These are phyloP conservation scores for Coccyzus lansbergi DNA, from an alignment of 2,797 vertebrate species.

Conservation along the genomic window DNA sequence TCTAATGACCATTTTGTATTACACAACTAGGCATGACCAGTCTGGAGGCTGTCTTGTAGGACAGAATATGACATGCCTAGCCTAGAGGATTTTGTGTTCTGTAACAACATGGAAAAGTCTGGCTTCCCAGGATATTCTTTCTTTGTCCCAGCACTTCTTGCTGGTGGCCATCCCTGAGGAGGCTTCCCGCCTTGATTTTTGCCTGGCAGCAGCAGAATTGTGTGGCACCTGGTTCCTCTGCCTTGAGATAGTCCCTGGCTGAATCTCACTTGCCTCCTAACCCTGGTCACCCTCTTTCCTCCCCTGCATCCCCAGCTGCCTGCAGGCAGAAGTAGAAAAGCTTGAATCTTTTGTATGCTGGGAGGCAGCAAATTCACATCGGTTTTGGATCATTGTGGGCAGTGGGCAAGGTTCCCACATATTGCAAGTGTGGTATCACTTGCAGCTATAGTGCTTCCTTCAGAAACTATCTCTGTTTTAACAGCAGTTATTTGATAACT, in stretches of 20 bases:
- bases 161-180: not conserved
- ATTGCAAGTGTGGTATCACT: not conserved
- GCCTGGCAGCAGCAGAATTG: not conserved
- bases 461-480: not conserved
- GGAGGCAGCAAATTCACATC: not conserved
- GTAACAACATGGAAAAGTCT: rapidly evolving
- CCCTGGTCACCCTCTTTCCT: not conserved
- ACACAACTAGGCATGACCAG: not conserved
- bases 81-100: not conserved
- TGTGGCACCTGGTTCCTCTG: not conserved
- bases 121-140: not conserved
- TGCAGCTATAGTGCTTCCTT: conserved; percentile 3
- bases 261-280: not conserved
- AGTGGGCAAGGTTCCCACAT: not conserved
- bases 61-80: not conserved
- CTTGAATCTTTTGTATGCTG: not conserved
- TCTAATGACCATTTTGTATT: rapidly evolving
- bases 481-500: conserved; percentile 17
- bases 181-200: not conserved
- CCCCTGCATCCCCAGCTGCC: not conserved
- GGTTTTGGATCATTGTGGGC: not conserved
- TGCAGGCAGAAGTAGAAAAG: not conserved
- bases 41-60: not conserved
- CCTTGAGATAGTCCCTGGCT: not conserved
- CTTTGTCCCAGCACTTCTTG: not conserved